Conservation (phyloP, 2,797 vertebrate genomes). For the Gymnodraco acuticeps region DNA sequence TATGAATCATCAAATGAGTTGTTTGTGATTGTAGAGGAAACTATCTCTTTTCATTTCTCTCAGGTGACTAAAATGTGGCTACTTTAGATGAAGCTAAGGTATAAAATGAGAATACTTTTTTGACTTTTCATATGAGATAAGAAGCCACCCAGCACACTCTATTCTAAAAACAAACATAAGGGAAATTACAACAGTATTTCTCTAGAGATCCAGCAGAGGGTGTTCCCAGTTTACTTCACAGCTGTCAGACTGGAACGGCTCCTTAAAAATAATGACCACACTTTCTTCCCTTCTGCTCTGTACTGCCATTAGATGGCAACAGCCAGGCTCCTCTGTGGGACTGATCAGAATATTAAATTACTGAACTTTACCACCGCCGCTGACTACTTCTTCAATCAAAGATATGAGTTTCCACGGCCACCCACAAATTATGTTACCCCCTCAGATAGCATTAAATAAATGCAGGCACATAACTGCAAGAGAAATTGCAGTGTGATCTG, state of each 20-base stretch:
- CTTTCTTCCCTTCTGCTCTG: slow-evolving; percentile 38
- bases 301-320: slow-evolving; percentile 39
- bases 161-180: background rate
- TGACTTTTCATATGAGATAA: background rate
- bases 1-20: slow-evolving; percentile 46
- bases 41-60: background rate
- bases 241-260: slow-evolving; percentile 45
- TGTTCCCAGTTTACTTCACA: slow-evolving; percentile 37
- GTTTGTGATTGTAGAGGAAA: slow-evolving; percentile 11
- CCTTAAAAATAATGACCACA: slow-evolving; percentile 46
- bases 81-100: background rate
- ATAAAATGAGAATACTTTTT: background rate
- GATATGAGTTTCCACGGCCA: slow-evolving; percentile 30
- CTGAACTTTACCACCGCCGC: slow-evolving; percentile 28
- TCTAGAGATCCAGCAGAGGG: slow-evolving; percentile 46
- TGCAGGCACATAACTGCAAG: slow-evolving; percentile 38
- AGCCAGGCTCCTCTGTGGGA: slow-evolving; percentile 39
- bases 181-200: slow-evolving; percentile 41
- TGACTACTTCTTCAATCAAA: slow-evolving; percentile 70
- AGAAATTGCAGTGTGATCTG: slow-evolving; percentile 54
- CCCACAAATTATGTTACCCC: slow-evolving; percentile 55
- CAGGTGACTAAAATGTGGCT: background rate
- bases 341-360: slow-evolving; percentile 66
- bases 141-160: background rate
- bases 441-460: slow-evolving; percentile 50